Percentiles rank a stretch among this genome's conserved stretches.
These are phyloP conservation scores for Chromoteleia sp. DNA, from an alignment of 2,888 invertebrate species.

Conservation along the genomic window DNA sequence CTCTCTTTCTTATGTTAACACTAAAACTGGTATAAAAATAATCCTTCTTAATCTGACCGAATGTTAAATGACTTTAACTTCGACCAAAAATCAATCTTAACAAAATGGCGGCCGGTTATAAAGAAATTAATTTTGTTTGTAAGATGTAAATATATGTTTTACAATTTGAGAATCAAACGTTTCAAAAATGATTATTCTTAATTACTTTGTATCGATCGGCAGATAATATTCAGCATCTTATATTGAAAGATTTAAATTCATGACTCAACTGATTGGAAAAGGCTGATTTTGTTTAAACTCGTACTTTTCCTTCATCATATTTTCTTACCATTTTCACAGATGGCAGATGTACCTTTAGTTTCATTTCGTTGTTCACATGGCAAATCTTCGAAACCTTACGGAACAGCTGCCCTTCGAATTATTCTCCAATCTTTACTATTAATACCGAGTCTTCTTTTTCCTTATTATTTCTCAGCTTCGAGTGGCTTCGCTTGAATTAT, in stretches of 20 bases:
- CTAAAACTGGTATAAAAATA: too few relatives aligned
- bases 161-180: too few relatives aligned
- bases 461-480: conserved; percentile 32
- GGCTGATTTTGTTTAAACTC: neutral
- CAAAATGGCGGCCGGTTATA: too few relatives aligned
- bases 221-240: too few relatives aligned
- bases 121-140: too few relatives aligned
- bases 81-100: too few relatives aligned
- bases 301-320: neutral
- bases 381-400: conserved; percentile 46
- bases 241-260: conserved; percentile 7
- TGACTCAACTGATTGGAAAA: conserved; percentile 30
- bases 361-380: conserved; percentile 55
- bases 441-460: conserved; percentile 36
- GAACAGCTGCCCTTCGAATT: conserved; percentile 65
- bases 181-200: too few relatives aligned
- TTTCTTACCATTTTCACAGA: conserved; percentile 49
- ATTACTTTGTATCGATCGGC: too few relatives aligned
- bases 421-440: conserved; percentile 55
- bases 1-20: too few relatives aligned
- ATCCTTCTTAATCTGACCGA: too few relatives aligned
- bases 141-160: too few relatives aligned
- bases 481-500: neutral
- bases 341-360: conserved; percentile 61
- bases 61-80: too few relatives aligned